phyloP scores from a whole-genome alignment of 1,140 invertebrate species.

The Ctenoplectra terminalis region DNA sequence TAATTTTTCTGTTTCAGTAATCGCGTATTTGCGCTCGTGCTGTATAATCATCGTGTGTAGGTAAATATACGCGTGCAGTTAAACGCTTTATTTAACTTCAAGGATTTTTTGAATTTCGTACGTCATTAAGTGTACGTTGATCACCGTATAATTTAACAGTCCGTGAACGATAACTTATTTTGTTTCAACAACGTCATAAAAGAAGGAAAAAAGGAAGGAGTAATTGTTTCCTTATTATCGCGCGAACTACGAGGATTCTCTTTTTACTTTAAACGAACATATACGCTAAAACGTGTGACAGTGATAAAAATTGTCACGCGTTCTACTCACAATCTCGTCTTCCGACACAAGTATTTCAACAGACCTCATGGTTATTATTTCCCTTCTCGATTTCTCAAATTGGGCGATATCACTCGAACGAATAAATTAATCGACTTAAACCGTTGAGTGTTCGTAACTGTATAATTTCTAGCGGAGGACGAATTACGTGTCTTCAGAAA shows the following conservation, averaged over 20 bases:
- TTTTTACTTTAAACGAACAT: background rate
- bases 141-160: background rate
- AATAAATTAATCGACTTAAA: too few relatives aligned
- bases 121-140: background rate
- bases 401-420: too few relatives aligned
- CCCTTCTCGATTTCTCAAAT: too few relatives aligned
- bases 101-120: conserved; percentile 10
- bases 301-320: background rate
- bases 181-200: too few relatives aligned
- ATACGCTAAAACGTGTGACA: background rate
- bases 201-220: background rate
- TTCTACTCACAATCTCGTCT: background rate
- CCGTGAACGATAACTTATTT: background rate
- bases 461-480: too few relatives aligned
- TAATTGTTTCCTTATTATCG: background rate
- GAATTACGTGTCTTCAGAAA: too few relatives aligned
- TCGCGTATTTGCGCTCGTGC: background rate
- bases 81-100: conserved; percentile 20
- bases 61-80: background rate
- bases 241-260: background rate
- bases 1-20: background rate
- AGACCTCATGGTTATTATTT: too few relatives aligned
- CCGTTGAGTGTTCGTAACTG: too few relatives aligned
- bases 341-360: too few relatives aligned
- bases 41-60: background rate